Evolutionary conservation across 2,797 vertebrate genomes (phyloP).

Genomic region (Morus bassanus): DNA sequence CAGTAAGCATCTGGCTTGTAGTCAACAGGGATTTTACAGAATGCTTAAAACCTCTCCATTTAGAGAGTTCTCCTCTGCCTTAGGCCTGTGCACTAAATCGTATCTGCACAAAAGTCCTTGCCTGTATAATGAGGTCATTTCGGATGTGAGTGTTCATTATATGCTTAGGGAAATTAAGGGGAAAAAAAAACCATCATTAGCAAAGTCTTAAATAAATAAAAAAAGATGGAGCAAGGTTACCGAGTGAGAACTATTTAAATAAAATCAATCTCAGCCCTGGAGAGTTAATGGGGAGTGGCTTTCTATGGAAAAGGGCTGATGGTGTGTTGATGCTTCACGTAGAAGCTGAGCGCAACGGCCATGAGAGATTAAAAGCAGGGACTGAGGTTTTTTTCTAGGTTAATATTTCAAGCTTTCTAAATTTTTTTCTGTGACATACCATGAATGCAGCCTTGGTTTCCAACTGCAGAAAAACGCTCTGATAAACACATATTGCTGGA

Average conservation of each 20-base stretch:
- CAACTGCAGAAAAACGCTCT: slow-evolving; percentile 22
- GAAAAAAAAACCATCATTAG: slow-evolving; percentile 2
- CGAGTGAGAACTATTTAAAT: slow-evolving; percentile 41
- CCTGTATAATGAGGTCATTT: slow-evolving; percentile 38
- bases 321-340: not conserved
- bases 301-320: not conserved
- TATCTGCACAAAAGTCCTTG: not conserved
- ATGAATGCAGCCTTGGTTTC: slow-evolving; percentile 20
- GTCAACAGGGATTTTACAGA: slow-evolving; percentile 39
- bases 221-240: slow-evolving; percentile 28
- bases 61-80: slow-evolving; percentile 7
- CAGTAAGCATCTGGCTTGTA: slow-evolving; percentile 40
- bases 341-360: not conserved
- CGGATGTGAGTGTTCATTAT: not conserved
- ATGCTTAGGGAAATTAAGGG: slow-evolving; percentile 25
- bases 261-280: slow-evolving; percentile 20
- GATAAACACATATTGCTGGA: slow-evolving; percentile 35
- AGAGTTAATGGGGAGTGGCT: not conserved
- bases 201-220: slow-evolving; percentile 57
- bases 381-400: not conserved
- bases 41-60: slow-evolving; percentile 27
- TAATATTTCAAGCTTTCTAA: slow-evolving; percentile 59
- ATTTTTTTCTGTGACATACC: slow-evolving; percentile 19
- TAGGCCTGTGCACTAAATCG: not conserved
- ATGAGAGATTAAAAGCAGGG: slow-evolving; percentile 20